Evolutionary conservation across 2,888 invertebrate species (phyloP).

Genomic region (Macaria liturata): DNA sequence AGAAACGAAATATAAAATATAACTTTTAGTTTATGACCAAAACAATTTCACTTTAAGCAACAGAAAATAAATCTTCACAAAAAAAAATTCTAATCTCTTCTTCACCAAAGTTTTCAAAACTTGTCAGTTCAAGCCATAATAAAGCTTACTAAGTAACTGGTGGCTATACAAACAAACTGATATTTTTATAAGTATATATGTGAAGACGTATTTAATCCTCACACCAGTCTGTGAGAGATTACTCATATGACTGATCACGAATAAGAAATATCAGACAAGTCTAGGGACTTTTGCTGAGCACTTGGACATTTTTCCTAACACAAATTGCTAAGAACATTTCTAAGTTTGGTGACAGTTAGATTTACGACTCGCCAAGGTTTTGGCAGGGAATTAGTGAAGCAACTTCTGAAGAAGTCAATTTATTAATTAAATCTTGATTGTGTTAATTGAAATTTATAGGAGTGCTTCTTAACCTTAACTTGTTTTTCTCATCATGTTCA

Average conservation of each 20-base stretch:
- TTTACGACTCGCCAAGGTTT: constrained; percentile 40
- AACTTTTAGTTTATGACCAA: too few species aligned
- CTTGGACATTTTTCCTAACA: constrained; percentile 38
- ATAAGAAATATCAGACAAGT: constrained; percentile 41
- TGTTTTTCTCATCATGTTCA: too few species aligned
- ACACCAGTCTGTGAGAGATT: constrained; percentile 23
- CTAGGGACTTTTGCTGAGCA: constrained; percentile 32
- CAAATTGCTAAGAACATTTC: constrained; percentile 39
- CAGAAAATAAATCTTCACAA: too few species aligned
- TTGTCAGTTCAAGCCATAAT: too few species aligned
- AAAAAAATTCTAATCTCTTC: too few species aligned
- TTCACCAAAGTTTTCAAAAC: too few species aligned
- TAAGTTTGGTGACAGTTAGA: constrained; percentile 37
- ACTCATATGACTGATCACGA: constrained; percentile 41
- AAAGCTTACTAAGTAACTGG: not conserved
- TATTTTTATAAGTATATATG: not conserved
- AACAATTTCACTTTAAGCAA: too few species aligned
- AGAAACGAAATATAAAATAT: too few species aligned
- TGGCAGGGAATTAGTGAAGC: constrained; percentile 29
- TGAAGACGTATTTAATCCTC: constrained; percentile 20
- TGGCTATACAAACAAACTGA: not conserved
- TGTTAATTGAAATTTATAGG: too few species aligned
- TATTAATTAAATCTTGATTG: constrained; percentile 11
- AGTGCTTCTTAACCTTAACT: too few species aligned
- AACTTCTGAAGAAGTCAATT: not conserved